Evolutionary conservation across 1,140 invertebrate genomes (phyloP).

Genomic region (Leptinotarsa lineolata): DNA sequence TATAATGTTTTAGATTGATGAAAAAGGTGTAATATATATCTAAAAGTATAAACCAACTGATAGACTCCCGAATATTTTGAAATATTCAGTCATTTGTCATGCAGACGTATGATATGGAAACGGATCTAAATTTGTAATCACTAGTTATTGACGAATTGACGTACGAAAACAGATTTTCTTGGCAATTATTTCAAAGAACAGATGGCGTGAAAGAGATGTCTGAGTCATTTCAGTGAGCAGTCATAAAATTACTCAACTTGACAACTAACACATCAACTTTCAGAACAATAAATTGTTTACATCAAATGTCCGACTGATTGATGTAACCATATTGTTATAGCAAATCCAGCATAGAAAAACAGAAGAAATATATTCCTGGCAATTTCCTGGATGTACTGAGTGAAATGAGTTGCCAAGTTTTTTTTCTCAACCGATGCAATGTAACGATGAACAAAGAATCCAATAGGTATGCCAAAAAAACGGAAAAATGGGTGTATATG

Average conservation of each 20-base stretch:
- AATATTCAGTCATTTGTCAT: no score
- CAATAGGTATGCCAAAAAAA: background rate
- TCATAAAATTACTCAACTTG: background rate
- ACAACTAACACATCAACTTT: constrained; percentile 1
- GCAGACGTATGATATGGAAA: no score
- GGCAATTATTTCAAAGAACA: background rate
- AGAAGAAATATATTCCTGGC: background rate
- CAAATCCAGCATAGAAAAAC: background rate
- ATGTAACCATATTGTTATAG: background rate
- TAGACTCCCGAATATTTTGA: no score
- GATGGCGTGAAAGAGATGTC: background rate
- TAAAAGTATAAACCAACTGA: no score
- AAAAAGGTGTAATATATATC: no score
- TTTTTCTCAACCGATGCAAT: background rate
- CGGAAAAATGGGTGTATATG: background rate
- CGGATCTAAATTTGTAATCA: no score
- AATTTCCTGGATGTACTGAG: background rate
- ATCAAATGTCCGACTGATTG: background rate
- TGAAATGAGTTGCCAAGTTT: background rate
- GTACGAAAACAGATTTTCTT: background rate
- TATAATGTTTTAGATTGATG: no score
- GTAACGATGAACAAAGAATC: background rate
- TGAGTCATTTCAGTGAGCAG: background rate
- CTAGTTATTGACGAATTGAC: no score
- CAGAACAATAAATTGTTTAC: background rate